Evolutionary conservation across 2,888 invertebrate genomes (phyloP).

Genomic region (Craniophora ligustri): DNA sequence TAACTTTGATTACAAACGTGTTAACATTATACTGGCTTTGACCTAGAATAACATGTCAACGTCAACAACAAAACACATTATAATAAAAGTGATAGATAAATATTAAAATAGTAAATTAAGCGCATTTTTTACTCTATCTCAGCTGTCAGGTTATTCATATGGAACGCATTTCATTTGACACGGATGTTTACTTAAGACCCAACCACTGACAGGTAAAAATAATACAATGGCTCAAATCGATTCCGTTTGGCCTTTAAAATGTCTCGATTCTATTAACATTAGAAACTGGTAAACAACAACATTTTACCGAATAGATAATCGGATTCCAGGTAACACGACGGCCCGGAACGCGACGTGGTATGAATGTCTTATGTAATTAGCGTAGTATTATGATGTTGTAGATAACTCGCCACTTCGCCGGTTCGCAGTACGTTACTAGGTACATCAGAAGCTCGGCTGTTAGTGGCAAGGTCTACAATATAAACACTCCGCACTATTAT

Average conservation of each 20-base stretch:
- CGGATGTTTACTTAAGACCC: conserved; percentile 47
- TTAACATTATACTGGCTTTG: conserved; percentile 35
- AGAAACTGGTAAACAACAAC: conserved; percentile 41
- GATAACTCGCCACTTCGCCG: conserved; percentile 52
- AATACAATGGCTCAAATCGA: conserved; percentile 44
- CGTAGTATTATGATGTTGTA: conserved; percentile 58
- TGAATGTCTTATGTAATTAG: conserved; percentile 67
- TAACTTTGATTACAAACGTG: conserved; percentile 33
- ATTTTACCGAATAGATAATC: conserved; percentile 33
- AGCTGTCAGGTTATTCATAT: conserved; percentile 13
- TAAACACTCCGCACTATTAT: conserved; percentile 59
- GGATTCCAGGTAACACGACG: conserved; percentile 49
- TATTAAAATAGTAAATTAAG: conserved; percentile 18
- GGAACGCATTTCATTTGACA: conserved; percentile 19
- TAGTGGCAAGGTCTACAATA: conserved; percentile 58
- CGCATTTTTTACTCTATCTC: conserved; percentile 27
- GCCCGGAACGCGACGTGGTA: conserved; percentile 55
- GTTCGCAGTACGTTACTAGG: conserved; percentile 6
- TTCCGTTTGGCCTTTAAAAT: conserved; percentile 27
- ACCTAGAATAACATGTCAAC: conserved; percentile 15
- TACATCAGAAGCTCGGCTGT: conserved; percentile 38
- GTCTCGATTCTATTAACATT: conserved; percentile 25
- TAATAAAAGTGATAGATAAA: conserved; percentile 1
- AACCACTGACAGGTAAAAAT: conserved; percentile 45
- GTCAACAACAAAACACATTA: conserved; percentile 8